These are phyloP conservation scores for Spodoptera littoralis DNA, from an alignment of 2,888 invertebrate genomes.

Conservation along the genomic window DNA sequence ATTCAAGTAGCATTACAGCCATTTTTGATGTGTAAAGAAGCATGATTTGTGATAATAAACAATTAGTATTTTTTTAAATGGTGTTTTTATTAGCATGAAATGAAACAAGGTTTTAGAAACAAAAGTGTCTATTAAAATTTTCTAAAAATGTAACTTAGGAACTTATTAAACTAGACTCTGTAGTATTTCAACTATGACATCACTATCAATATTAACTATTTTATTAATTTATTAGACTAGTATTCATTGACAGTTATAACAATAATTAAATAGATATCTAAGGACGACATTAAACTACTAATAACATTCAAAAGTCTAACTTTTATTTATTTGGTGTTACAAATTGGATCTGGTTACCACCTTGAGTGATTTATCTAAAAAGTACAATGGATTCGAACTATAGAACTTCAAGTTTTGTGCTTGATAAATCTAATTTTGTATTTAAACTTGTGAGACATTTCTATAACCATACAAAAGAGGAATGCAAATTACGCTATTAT, in stretches of 20 bases:
- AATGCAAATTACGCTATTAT: slow-evolving; percentile 8
- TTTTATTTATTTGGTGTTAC: slow-evolving; percentile 4
- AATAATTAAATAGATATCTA: neutral
- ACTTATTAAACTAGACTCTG: slow-evolving; percentile 30
- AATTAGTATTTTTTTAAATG: slow-evolving; percentile 26
- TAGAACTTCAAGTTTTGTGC: neutral
- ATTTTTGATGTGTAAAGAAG: slow-evolving; percentile 90
- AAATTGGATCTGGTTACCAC: neutral
- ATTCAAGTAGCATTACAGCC: slow-evolving; percentile 90
- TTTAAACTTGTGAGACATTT: neutral
- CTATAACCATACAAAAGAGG: slow-evolving; percentile 3
- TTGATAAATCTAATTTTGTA: slow-evolving; percentile 1
- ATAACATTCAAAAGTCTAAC: slow-evolving; percentile 12
- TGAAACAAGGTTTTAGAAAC: slow-evolving; percentile 37
- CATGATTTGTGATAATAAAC: slow-evolving; percentile 65
- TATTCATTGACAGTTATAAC: neutral
- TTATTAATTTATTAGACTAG: neutral
- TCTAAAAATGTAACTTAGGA: slow-evolving; percentile 44
- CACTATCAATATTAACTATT: neutral
- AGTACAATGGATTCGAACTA: too few species aligned
- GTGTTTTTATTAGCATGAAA: slow-evolving; percentile 33
- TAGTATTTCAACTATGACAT: slow-evolving; percentile 37
- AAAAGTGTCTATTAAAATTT: slow-evolving; percentile 47
- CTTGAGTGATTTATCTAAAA: too few species aligned
- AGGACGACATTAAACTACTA: slow-evolving; percentile 7